Evolutionary conservation across 2,888 invertebrate genomes (phyloP), one percentile per base, ranked within the genome.

Genomic region (Erebia palarica): DNA sequence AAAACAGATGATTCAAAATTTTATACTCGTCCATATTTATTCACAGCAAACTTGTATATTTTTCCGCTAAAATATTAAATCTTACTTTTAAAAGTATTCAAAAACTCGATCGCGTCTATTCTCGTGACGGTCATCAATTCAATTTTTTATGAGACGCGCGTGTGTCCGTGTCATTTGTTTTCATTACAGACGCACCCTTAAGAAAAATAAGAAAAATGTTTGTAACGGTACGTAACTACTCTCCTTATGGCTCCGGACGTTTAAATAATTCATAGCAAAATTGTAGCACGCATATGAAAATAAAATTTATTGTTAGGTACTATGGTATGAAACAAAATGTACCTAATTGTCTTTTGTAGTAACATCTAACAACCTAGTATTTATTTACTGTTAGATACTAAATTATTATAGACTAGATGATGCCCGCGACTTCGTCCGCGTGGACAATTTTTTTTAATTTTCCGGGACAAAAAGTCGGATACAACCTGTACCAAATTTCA

Each of bases 161-260:
- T 87, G 87, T 84, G 79, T 71, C 76, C 72, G 75, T 88, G 90
- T 90, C 91, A 87, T 92, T 91, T 92, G 90, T 92, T 91, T 92
- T 90, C 91, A 91, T 92, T 92, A 91, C 76, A 73, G 75, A 78
- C 79, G 81, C 83, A 86, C 86, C 86, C 84, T 82, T 76, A 77
- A 77, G 82, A 84, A 86, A 72, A 73, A 55, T 55, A 55, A 55
- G 55, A 55, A 55, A 55, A 55, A 71, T 74, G 60, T 68, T 53
- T 11, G n/a, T 44, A 44, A 18, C 63, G 18, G n/a, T n/a, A 53
- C 42, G 42, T 36, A 9, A 60, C 55, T 53, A n/a, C 36, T 60
- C 57, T 27, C 49, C 18, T 60, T 60, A 14, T 36, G 27, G 8
- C 13, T 51, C 13, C 55, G 11, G 21, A 16, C 27, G 49, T 60